Evolutionary conservation across 1,140 invertebrate species (phyloP), one percentile per base, ranked within the genome.

Genomic region (Cyclargus thomasi): DNA sequence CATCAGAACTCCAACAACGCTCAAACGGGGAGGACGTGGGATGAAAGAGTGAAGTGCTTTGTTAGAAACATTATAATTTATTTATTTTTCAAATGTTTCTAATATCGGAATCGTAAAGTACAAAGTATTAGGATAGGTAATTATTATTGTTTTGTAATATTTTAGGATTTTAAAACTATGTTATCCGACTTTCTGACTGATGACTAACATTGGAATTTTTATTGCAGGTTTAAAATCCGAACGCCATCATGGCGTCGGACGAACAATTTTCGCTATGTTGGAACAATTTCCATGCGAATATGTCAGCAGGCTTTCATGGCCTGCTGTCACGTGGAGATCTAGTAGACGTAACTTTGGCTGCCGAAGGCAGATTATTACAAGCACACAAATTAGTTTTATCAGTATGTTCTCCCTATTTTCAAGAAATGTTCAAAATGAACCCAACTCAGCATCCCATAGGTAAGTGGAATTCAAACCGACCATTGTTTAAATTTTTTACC

Each of bases 371-470:
- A 74, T 93, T 94, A 80, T 86, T 97, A 63, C 94, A 95, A 86
- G 95, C 95, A 72, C 95, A 97, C 88, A 95, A 95, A 87, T 88
- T 96, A 82, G 94, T 97, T 78, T 90, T 97, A 71, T 96, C 95
- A 71, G 95, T 97, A 71, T 97, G 96, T 90, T 96, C 95, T 85
- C 94, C 95, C 53, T 97, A 96, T 90, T 97, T 97, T 83, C 94
- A 95, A 90, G 94, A 95, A 86, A 93, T 97, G 82, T 96, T 97
- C 85, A 92, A 92, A 86, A 92, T 92, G 92, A 92, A 92, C 79
- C 90, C 92, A 71, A 92, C 92, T 83, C 91, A 92, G 77, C 92
- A 93, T 87, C 92, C 92, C 65, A 92, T 93, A 86, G 92, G 92
- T 93, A 82, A 81, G 86, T 73, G 65, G 16, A 23, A 10, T 66